Evolutionary conservation across 2,797 vertebrate species (phyloP), one percentile per base, ranked within the genome.

Genomic region (Glyptemys insculpta): DNA sequence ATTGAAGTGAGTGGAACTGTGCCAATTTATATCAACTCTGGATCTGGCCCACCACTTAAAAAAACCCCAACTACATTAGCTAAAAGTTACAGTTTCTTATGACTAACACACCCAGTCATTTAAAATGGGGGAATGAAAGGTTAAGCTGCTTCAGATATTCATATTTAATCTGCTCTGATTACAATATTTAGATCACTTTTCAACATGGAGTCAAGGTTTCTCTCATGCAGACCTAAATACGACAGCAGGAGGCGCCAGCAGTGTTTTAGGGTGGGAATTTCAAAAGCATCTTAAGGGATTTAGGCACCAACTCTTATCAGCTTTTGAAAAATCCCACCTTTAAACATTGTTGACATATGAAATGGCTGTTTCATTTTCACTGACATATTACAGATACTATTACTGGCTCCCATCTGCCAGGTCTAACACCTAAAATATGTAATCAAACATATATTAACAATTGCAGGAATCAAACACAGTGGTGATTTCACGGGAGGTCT

Each of bases 121-220:
- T 57, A 49, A 37, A 94, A 95, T 88, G 80, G 87, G 74, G 79
- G 79, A 95, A 79, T 87, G 90, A 94, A 89, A 96, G 95, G 96
- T 97, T 96, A 96, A 94, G 82, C 95, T 92, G 57, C 89, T 89
- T 83, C 57, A 90, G 92, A 84, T 92, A 94, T 93, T 91, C 80
- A 4, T 84, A 84, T 89, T 94, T 97, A 96, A 95, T 96, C 90
- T 95, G 59, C 85, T 95, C 89, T 93, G 94, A 95, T 95, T 97
- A 94, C 86, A 93, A 93, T 86, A 94, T 93, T 90, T 85, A 85
- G 54, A 92, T 82, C 78, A 68, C 81, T 94, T 92, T 92, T 92
- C 92, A 79, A 81, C 92, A 92, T 90, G 93, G 93, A 95, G 94
- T 96, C 93, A 92, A 92, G 85, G 21, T 81, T 96, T 93, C 89